Evolutionary conservation across 2,797 vertebrate genomes (phyloP).

Genomic region (Mormyrops boulengeri): DNA sequence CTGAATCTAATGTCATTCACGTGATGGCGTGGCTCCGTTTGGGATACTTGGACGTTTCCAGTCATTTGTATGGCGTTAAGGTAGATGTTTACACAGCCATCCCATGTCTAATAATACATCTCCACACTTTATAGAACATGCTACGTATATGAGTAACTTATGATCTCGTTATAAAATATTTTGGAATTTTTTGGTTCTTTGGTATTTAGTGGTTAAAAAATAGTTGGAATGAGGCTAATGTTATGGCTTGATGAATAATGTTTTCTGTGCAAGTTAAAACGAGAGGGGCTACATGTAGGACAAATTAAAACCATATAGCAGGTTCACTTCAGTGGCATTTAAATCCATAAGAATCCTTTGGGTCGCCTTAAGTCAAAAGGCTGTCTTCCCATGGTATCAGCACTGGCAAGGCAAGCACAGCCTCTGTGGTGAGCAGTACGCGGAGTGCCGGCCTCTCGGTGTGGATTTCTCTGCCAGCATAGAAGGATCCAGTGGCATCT

Average conservation of each 20-base stretch:
- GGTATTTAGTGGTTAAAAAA: conserved; percentile 1
- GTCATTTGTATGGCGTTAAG: background rate
- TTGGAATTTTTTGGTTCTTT: background rate
- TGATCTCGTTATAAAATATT: background rate
- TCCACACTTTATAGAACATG: background rate
- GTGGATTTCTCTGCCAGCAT: background rate
- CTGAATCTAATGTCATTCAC: background rate
- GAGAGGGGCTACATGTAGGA: background rate
- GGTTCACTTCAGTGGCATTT: background rate
- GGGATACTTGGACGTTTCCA: background rate
- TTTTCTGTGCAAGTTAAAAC: background rate
- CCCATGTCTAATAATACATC: background rate
- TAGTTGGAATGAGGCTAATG: background rate
- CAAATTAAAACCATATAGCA: background rate
- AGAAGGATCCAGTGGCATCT: background rate
- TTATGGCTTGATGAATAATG: background rate
- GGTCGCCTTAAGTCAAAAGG: background rate
- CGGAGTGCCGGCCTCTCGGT: background rate
- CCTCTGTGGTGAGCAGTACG: background rate
- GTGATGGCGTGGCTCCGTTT: background rate
- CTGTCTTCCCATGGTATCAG: background rate
- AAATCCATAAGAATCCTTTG: background rate
- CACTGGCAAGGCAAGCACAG: background rate
- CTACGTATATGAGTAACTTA: background rate
- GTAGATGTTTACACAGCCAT: background rate